Evolutionary conservation across 1,140 invertebrate genomes (phyloP).

Genomic region (Hydropsyche tenuis): DNA sequence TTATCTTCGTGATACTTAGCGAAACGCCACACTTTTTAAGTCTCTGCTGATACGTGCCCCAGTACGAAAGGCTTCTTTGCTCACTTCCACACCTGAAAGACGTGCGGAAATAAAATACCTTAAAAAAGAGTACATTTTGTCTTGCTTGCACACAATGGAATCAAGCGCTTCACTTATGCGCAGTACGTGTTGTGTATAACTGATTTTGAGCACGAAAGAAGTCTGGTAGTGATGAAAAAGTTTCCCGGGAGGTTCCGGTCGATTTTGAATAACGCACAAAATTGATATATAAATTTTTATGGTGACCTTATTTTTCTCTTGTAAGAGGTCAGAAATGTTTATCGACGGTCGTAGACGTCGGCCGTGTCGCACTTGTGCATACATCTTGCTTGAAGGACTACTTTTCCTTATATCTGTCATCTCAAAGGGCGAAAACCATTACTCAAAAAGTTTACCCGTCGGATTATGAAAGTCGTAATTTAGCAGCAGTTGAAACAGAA

Average conservation of each 20-base stretch:
- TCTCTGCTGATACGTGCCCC: not conserved
- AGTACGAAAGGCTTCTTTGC: not conserved
- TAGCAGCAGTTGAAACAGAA: no score
- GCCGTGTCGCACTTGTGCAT: no score
- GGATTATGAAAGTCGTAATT: no score
- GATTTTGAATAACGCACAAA: no score
- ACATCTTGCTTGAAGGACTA: not conserved
- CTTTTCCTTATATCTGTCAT: conserved; percentile 32
- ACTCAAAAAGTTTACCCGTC: conserved; percentile 19
- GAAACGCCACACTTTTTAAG: conserved; percentile 17
- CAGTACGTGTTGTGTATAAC: not conserved
- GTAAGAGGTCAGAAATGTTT: not conserved
- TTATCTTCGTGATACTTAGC: not conserved
- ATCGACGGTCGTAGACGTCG: no score
- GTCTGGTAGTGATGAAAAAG: no score
- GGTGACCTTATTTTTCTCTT: no score
- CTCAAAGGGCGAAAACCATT: conserved; percentile 7
- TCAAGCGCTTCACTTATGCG: not conserved
- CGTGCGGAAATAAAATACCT: conserved; percentile 20
- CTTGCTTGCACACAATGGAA: not conserved
- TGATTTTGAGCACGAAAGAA: not conserved
- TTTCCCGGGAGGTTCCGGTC: no score
- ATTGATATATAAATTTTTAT: not conserved
- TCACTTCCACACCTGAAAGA: conserved; percentile 4
- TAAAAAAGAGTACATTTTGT: not conserved